These are phyloP conservation scores for Cheilinus undulatus DNA, from an alignment of 2,113 vertebrate species.

Conservation along the genomic window DNA sequence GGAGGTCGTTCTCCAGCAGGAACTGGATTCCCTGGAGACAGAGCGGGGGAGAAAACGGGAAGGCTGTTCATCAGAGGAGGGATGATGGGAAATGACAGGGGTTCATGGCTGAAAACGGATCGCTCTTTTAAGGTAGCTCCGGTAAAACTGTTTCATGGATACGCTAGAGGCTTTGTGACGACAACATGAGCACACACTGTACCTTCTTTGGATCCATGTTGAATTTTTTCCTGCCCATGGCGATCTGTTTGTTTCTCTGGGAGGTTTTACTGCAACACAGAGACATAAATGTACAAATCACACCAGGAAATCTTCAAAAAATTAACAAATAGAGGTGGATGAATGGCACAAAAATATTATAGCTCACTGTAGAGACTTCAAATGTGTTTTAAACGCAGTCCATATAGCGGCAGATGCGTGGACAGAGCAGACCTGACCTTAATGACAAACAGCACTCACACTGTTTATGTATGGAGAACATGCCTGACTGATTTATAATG, in stretches of 20 bases:
- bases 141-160: not conserved
- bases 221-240: slow-evolving; percentile 99
- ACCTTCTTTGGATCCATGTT: slow-evolving; percentile 99
- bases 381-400: not conserved
- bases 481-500: slow-evolving; percentile 10
- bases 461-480: not conserved
- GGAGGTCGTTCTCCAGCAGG: slow-evolving; percentile 96
- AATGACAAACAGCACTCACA: slow-evolving; percentile 16
- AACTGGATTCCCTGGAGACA: slow-evolving; percentile 93
- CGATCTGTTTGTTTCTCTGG: slow-evolving; percentile 97
- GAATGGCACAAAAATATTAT: too few relatives aligned
- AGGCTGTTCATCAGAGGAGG: not conserved
- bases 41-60: not conserved
- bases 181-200: slow-evolving; percentile 4
- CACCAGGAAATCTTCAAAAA: not conserved
- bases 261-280: slow-evolving; percentile 90
- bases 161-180: not conserved
- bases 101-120: slow-evolving; percentile 19
- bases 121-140: not conserved
- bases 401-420: slow-evolving; percentile 16
- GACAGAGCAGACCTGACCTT: slow-evolving; percentile 3
- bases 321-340: not conserved
- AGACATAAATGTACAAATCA: slow-evolving; percentile 1
- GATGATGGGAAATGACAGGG: slow-evolving; percentile 35
- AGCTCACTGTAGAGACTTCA: too few relatives aligned